Evolutionary conservation across 2,888 invertebrate genomes (phyloP), one percentile per base, ranked within the genome.

Genomic region (Melinopterus prodromus): DNA sequence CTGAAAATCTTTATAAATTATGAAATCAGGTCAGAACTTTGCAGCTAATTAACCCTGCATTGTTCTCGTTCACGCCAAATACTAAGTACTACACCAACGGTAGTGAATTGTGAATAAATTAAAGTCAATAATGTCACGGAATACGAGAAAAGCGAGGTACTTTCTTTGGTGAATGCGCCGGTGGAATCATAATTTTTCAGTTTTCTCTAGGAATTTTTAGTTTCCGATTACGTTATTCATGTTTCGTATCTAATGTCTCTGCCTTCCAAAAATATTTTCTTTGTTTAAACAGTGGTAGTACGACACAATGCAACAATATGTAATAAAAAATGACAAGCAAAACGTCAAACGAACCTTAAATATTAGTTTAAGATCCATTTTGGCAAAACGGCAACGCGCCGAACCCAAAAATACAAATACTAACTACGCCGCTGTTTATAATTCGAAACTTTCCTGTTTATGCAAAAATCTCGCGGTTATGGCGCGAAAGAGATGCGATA

Each of bases 21-120:
- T 53, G 53, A 53, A 53, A 53, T 53, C 53, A 53, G 53, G 53
- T 53, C 53, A 53, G 53, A 53, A 53, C 53, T 53, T 53, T 53
- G 53, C 53, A 53, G 5, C 53, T 53, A 53, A 53, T 53, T 53
- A 53, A 53, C 53, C 7, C 53, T 9, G 53, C 53, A 4, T 53
- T 53, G 53, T 53, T 53, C 5, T 12, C 53, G 9, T 53, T 53
- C 53, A 12, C 12, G 53, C 12, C 53, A 12, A 53, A 53, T 6
- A 53, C 53, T 53, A 53, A 53, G 53, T 53, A 53, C 53, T 53
- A 7, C 9, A 53, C 53, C 7, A 53, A 53, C 53, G 7, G 53
- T 53, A 53, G 3, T 53, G 53, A 53, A 53, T 53, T 3, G 12
- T 53, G 7, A 9, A 7, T 7, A 53, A 7, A 12, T 7, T 53